These are phyloP conservation scores for Siderastrea radians DNA, from an alignment of 92 coral and sea anemone genomes.

Conservation along the genomic window DNA sequence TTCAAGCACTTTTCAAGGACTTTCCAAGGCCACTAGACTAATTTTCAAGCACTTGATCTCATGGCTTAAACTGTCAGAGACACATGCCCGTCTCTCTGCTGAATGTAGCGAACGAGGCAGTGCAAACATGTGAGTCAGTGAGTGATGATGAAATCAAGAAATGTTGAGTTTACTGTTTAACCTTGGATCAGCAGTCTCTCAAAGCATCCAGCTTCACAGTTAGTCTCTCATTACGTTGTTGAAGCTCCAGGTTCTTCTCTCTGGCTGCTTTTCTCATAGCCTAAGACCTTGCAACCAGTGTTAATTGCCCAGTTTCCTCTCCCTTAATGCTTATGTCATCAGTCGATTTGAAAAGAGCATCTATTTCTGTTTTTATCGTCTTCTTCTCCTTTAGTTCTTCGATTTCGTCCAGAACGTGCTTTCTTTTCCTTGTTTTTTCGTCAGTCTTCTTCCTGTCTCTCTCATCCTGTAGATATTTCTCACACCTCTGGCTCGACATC, in stretches of 20 bases:
- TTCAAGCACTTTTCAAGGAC: too few relatives aligned
- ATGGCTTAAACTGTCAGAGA: too few relatives aligned
- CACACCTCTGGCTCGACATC: slow-evolving; percentile 32
- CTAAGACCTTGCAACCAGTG: slow-evolving; percentile 21
- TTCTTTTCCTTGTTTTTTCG: slow-evolving; percentile 23
- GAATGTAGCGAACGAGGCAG: too few relatives aligned
- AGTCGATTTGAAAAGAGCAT: slow-evolving; percentile 26
- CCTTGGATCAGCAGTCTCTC: too few relatives aligned
- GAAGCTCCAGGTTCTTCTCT: neutral
- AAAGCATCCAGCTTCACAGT: too few relatives aligned
- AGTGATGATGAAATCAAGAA: too few relatives aligned
- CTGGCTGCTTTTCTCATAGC: slow-evolving; percentile 35
- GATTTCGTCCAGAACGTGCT: slow-evolving; percentile 33
- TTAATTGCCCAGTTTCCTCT: slow-evolving; percentile 10
- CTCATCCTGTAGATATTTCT: slow-evolving; percentile 24
- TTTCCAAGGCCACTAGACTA: too few relatives aligned
- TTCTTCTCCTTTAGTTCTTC: slow-evolving; percentile 46
- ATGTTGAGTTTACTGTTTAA: too few relatives aligned
- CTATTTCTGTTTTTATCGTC: slow-evolving; percentile 32
- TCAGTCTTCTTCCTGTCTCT: neutral
- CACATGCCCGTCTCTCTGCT: too few relatives aligned
- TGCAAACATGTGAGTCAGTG: too few relatives aligned
- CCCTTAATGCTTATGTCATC: slow-evolving; percentile 34
- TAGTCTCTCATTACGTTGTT: too few relatives aligned
- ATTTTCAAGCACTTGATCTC: too few relatives aligned